These are phyloP conservation scores for Lymantria dispar DNA, from an alignment of 2,888 invertebrate genomes.

Conservation along the genomic window DNA sequence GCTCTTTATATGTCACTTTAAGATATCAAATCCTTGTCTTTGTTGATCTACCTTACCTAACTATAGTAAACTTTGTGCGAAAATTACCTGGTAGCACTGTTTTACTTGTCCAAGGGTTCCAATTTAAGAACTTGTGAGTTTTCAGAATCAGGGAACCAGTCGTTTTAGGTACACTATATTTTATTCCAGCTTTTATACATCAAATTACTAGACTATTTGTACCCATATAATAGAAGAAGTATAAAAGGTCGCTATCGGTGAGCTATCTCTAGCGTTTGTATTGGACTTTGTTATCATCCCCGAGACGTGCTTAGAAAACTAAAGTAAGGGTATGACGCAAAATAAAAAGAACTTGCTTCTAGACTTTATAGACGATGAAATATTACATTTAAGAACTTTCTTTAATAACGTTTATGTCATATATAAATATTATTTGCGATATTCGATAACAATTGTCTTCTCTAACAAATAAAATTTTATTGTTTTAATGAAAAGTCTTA, in stretches of 20 bases:
- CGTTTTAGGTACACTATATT: neutral
- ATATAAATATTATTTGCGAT: no score
- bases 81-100: no score
- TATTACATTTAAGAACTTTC: conserved; percentile 2
- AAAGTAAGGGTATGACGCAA: conserved; percentile 32
- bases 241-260: conserved; percentile 21
- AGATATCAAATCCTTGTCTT: no score
- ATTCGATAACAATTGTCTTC: no score
- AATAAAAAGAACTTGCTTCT: conserved; percentile 18
- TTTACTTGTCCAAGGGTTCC: no score
- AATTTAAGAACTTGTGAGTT: no score
- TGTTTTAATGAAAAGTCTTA: no score
- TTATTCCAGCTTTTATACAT: neutral
- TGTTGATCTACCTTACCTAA: no score
- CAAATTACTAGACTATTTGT: neutral
- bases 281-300: conserved; percentile 45
- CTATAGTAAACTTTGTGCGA: no score
- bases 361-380: conserved; percentile 15
- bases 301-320: conserved; percentile 48
- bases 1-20: no score
- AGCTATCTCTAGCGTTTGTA: conserved; percentile 25
- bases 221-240: neutral
- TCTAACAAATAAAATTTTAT: no score
- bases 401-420: neutral
- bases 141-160: no score